A percentile compares a stretch with the other conserved stretches of the same genome.
Conservation (phyloP, 2,113 vertebrate species). For the Nerophis lumbriciformis region DNA sequence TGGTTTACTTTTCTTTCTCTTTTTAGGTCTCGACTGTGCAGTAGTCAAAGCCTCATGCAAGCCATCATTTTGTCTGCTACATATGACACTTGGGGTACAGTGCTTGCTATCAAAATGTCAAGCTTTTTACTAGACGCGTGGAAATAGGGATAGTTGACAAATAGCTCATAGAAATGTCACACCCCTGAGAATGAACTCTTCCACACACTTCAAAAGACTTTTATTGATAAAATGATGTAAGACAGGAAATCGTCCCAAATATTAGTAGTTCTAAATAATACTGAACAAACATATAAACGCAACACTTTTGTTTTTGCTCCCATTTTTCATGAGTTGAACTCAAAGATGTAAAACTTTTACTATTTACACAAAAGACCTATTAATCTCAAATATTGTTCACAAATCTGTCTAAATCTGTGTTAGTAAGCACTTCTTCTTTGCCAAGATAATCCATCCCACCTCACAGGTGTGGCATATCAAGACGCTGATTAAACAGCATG, state of each 20-base stretch:
- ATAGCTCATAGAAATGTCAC: constrained; percentile 38
- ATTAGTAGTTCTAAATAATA: neutral
- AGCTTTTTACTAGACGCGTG: constrained; percentile 49
- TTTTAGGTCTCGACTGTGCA: constrained; percentile 32
- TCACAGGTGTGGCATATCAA: too few relatives aligned
- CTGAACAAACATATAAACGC: too few relatives aligned
- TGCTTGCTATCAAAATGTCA: constrained; percentile 58
- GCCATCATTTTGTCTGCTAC: constrained; percentile 36
- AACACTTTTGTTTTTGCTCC: too few relatives aligned
- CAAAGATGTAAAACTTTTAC: too few relatives aligned
- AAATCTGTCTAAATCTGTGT: too few relatives aligned
- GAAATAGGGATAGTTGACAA: constrained; percentile 42
- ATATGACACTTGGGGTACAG: constrained; percentile 43
- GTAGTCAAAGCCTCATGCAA: constrained; percentile 33
- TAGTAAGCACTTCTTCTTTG: too few relatives aligned
- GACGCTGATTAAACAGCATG: too few relatives aligned
- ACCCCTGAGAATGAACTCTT: constrained; percentile 42
- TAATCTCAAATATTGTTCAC: too few relatives aligned
- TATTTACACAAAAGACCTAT: too few relatives aligned
- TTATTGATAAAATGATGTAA: neutral
- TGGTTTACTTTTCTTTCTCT: constrained; percentile 30
- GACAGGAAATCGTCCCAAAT: neutral
- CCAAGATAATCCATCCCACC: too few relatives aligned
- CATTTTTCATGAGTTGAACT: too few relatives aligned
- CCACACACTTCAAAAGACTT: constrained; percentile 26